Base-by-base conservation (phyloP, 2,797 vertebrate genomes). In the Jordanella pulchra region DNA sequence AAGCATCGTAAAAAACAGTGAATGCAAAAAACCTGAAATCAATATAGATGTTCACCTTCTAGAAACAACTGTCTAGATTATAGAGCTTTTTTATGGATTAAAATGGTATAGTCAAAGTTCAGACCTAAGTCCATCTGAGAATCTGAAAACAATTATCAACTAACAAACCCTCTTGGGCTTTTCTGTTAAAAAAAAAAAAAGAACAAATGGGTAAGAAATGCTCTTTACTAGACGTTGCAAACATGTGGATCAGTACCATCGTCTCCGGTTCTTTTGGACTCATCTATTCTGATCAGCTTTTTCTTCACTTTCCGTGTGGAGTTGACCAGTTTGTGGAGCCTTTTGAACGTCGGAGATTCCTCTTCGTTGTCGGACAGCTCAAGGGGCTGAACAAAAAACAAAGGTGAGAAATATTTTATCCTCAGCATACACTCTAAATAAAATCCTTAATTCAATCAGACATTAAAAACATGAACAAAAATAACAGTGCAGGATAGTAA, bases 281-380 rank as follows among this genome's bases (percentile, higher is more conserved):
- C 97, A 48, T 99, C 97, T 70, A 97, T 95, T 82, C 92, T 93
- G 89, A 97, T 95, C 67, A 98, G 95, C 93, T 99, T 99, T 93
- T 98, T 99, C 89, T 95, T 96, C 76, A 95, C 96, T 85, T 96
- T 96, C 44, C 97, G 95, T 54, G 96, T 98, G 25, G 98, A 99
- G 93, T 92, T 96, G 67, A 99, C 97, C 87, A 99, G 93, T 89
- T 96, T 99, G 82, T 99, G 97, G 73, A 99, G 94, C 71, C 97
- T 94, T 88, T 94, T 95, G 93, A 99, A 99, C 58, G 97, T 96
- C 91, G 95, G 91, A 0, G 96, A 95, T 65, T 99, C 97, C 82
- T 99, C 97, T 14, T 99, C 97, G 69, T 96, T 95, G 86, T 99
- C 97, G 0, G 97, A 98, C 86, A 96, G 95, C 86, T 99, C 97